Evolutionary conservation across 2,113 vertebrate genomes (phyloP), one percentile per base, ranked within the genome.

Genomic region (Ailuropoda melanoleuca): DNA sequence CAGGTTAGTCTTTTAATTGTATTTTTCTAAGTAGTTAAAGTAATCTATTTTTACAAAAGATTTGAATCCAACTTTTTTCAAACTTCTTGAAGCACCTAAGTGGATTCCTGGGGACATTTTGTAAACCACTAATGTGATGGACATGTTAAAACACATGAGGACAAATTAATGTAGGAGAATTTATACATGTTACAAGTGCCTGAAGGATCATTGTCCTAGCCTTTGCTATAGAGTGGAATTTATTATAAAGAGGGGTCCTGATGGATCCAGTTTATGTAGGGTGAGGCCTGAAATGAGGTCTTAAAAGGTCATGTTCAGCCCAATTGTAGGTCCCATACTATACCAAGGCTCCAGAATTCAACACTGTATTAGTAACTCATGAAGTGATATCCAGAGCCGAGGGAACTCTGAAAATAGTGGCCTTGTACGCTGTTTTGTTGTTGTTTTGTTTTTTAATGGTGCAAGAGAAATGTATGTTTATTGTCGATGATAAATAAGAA

Each of bases 261-360:
- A 39, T 39, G 39, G 39, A 39, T 39, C 39, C 39, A 1, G 11
- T 39, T 19, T 74, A 10, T 37, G 31, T 88, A 31, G 19, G 55
- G 1, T 13, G 18, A 62, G 43, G 6, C 80, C 21, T 56, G 13
- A 66, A 74, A 74, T 24, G 7, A 34, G 24, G 55, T 68, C 46
- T 37, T 1, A 15, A 39, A 55, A 80, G 24, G 11, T 82, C 8
- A 48, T 58, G 66, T 19, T 2, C 26, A 78, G 43, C 18, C 43
- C 6, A 3, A 0, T 70, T 68, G 18, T 60, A 6, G 8, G 31
- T 15, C 1, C 50, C 0, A 0, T 19, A 26, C 2, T 1, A 4
- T 3, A 68, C 66, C 15, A 11, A 24, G 39, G 0, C 13, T 46
- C 24, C 3, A 29, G 14, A 5, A 29, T 11, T 62, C 19, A 24